Conservation (phyloP, 2,113 vertebrate species). For the Poecile atricapillus region DNA sequence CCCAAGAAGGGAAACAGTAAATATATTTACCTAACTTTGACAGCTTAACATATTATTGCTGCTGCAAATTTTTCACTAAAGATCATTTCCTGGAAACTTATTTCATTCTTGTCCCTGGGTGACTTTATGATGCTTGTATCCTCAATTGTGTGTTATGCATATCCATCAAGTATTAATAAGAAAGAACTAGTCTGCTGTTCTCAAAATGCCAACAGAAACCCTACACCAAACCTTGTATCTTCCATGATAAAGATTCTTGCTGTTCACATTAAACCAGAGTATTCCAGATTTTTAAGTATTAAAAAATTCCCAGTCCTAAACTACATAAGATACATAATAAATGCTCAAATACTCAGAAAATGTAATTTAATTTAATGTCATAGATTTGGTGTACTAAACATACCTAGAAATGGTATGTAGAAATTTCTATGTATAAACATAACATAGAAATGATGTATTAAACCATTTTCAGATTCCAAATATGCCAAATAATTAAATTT, state of each 20-base stretch:
- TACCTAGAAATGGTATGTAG: too few relatives aligned
- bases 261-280: not conserved
- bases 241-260: not conserved
- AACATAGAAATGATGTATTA: not conserved
- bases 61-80: not conserved
- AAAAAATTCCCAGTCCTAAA: not conserved
- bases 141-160: not conserved
- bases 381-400: not conserved
- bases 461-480: not conserved
- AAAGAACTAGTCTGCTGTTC: not conserved
- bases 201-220: not conserved
- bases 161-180: not conserved
- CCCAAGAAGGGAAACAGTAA: not conserved
- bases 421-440: too few relatives aligned
- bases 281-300: not conserved
- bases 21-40: not conserved
- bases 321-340: not conserved
- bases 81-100: not conserved
- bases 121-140: not conserved
- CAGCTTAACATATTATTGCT: not conserved
- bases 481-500: not conserved
- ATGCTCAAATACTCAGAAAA: not conserved
- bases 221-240: not conserved
- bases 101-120: not conserved
- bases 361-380: not conserved